Percentiles rank a stretch among this genome's conserved stretches.
Conservation (phyloP, 2,797 vertebrate genomes). For the Aldrovandia affinis region DNA sequence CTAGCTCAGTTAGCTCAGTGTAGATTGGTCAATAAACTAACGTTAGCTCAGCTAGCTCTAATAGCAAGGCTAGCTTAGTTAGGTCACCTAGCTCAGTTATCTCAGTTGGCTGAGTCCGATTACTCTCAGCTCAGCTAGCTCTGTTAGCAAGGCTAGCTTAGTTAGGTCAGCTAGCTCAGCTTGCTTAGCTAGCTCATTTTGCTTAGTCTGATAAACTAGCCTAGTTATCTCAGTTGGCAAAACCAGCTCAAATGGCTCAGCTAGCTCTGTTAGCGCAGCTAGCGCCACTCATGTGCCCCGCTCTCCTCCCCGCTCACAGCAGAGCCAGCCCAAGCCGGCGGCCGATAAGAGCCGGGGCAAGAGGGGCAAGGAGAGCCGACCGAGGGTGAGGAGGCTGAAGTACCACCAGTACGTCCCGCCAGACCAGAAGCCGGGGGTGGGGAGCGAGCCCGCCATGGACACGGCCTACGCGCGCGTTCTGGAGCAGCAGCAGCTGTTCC, state of each 20-base stretch:
- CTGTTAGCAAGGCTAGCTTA: too few relatives aligned
- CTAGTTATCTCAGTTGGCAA: neutral
- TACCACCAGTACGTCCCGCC: slow-evolving; percentile 98
- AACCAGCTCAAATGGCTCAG: too few relatives aligned
- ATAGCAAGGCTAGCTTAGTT: neutral
- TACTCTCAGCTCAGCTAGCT: too few relatives aligned
- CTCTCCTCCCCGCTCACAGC: slow-evolving; percentile 70
- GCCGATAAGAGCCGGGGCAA: slow-evolving; percentile 89
- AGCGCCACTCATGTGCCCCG: neutral
- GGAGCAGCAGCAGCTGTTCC: slow-evolving; percentile 96
- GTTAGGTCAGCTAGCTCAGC: too few relatives aligned
- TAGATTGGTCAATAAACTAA: too few relatives aligned
- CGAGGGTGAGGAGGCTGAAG: slow-evolving; percentile 92
- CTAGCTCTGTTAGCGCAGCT: neutral
- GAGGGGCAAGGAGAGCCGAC: slow-evolving; percentile 91
- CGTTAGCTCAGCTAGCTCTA: neutral
- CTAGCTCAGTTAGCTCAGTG: too few relatives aligned
- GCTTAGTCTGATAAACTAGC: neutral
- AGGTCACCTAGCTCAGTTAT: neutral
- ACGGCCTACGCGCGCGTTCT: slow-evolving; percentile 91
- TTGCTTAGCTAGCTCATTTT: too few relatives aligned
- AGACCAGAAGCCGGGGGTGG: slow-evolving; percentile 92
- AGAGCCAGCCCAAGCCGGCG: slow-evolving; percentile 85
- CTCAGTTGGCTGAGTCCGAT: neutral
- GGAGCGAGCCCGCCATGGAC: slow-evolving; percentile 86